Evolutionary conservation across 2,797 vertebrate genomes (phyloP), one percentile per base, ranked within the genome.

Genomic region (Echeneis naucrates): DNA sequence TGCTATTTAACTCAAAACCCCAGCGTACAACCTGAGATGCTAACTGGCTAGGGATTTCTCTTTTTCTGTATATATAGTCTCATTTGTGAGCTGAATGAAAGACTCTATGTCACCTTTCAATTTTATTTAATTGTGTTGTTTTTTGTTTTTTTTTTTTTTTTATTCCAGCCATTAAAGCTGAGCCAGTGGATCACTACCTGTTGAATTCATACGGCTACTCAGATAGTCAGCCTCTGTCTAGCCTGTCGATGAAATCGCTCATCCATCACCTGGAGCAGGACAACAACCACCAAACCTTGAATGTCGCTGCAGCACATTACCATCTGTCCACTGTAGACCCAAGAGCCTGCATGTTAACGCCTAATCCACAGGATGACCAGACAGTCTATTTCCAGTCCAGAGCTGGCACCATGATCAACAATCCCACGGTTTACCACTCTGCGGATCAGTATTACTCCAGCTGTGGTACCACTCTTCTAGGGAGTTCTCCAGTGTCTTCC

Each of bases 81-180:
- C n/a, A 13, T 55, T 17, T 47, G 5, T 55, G 16, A 44, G 26
- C 16, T 53, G n/a, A 33, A 72, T 58, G 37, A 57, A 17, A 48
- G 30, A 17, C 59, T n/a, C 2, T n/a, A 5, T 27, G 17, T 47
- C 23, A 68, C 23, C 47, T 32, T 67, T 11, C 1, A 62, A 17
- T 5, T 1, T 58, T 26, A 21, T 35, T 75, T 68, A 14, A 62
- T 71, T 1, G n/a, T n/a, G n/a, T 74, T 48, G 91, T 81, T 2
- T 32, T 17, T 17, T n/a, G n/a, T n/a, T n/a, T n/a, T n/a, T n/a
- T n/a, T 14, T 17, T 17, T 90, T 90, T 53, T 93, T 91, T 89
- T 96, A 93, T 95, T 92, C 90, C 93, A 82, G 95, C 95, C 80
- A 96, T 99, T 87, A 99, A 99, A 96, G 93, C 96, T 40, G 98